phyloP scores from a whole-genome alignment of 2,113 vertebrate genomes.

The Paramormyrops kingsleyae region DNA sequence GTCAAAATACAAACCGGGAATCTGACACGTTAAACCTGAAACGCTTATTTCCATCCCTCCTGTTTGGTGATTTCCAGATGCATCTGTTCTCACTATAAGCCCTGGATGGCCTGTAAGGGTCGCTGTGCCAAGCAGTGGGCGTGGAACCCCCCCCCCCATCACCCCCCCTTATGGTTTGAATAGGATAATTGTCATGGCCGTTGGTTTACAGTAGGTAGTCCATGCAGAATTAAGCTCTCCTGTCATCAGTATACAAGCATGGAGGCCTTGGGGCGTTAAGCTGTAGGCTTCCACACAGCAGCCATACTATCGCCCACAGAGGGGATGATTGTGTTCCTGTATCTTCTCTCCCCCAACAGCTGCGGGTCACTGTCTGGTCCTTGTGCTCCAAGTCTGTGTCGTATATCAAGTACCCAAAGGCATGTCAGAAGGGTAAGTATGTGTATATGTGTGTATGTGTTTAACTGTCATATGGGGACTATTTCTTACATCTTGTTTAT shows the following conservation, averaged over 20 bases:
- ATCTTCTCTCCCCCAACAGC: conserved; percentile 54
- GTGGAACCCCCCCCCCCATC: background rate
- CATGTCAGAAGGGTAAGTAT: conserved; percentile 86
- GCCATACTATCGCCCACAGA: conserved; percentile 23
- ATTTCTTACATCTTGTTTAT: background rate
- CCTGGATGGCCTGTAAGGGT: background rate
- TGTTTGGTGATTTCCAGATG: background rate
- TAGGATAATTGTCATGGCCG: background rate
- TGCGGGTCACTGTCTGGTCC: conserved; percentile 94
- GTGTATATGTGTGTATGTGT: conserved; percentile 11
- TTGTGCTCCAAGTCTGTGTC: conserved; percentile 94
- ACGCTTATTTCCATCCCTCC: background rate
- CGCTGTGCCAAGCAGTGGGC: background rate
- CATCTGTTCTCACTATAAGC: background rate
- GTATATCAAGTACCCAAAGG: conserved; percentile 96
- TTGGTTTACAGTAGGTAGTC: background rate
- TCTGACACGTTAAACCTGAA: background rate
- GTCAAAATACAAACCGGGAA: background rate
- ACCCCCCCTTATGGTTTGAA: background rate
- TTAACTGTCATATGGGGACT: background rate
- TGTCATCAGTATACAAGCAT: conserved; percentile 7
- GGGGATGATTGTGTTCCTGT: conserved; percentile 15
- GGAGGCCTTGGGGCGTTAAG: background rate
- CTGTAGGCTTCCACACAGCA: background rate
- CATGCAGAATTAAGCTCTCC: background rate